phyloP scores from a whole-genome alignment of 2,888 invertebrate species.

The Pristionchus japonicus region DNA sequence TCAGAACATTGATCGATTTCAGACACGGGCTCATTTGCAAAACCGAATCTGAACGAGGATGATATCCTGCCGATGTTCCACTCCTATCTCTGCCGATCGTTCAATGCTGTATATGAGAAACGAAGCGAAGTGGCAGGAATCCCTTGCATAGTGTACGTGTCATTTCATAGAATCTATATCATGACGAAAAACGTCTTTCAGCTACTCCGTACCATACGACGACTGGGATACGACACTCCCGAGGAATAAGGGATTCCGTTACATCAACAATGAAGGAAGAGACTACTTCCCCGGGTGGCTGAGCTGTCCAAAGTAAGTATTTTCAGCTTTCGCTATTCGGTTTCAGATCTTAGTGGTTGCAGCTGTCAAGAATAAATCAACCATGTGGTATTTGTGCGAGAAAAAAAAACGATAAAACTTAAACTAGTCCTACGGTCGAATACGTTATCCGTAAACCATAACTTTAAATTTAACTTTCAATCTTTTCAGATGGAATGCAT shows the following conservation, averaged over 20 bases:
- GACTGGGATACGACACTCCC: slow-evolving; percentile 67
- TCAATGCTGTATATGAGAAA: slow-evolving; percentile 46
- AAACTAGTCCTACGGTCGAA: too few species aligned
- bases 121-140: not conserved
- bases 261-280: slow-evolving; percentile 63
- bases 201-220: slow-evolving; percentile 57
- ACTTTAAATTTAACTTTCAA: too few species aligned
- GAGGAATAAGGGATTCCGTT: slow-evolving; percentile 68
- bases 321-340: not conserved
- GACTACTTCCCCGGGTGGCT: slow-evolving; percentile 71
- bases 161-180: not conserved
- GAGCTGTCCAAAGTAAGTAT: slow-evolving; percentile 60
- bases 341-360: too few species aligned
- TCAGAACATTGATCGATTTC: too few species aligned
- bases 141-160: not conserved
- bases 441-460: too few species aligned
- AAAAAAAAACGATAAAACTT: too few species aligned
- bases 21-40: slow-evolving; percentile 65
- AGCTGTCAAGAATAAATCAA: too few species aligned
- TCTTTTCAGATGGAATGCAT: slow-evolving; percentile 31
- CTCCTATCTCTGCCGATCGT: slow-evolving; percentile 66
- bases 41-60: slow-evolving; percentile 55
- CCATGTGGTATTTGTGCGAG: too few species aligned
- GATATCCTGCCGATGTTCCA: slow-evolving; percentile 57
- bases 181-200: too few species aligned